These are phyloP conservation scores for Apamea crenata DNA, from an alignment of 2,888 invertebrate species.

Conservation along the genomic window DNA sequence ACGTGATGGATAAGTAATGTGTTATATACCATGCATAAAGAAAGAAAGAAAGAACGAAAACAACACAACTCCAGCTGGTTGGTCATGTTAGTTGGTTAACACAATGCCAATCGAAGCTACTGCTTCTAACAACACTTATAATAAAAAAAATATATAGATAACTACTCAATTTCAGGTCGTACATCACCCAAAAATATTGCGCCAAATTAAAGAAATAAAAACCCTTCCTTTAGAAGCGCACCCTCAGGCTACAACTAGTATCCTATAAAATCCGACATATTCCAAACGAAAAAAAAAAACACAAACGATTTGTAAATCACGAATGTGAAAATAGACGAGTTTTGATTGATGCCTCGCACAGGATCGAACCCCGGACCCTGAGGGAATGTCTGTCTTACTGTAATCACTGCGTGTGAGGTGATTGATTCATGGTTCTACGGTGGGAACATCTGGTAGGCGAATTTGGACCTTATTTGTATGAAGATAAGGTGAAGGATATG, in stretches of 20 bases:
- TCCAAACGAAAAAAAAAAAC: constrained; percentile 44
- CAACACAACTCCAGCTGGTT: no score
- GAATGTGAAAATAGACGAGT: constrained; percentile 77
- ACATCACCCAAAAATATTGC: constrained; percentile 48
- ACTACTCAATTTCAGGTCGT: constrained; percentile 50
- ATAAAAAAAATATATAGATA: not conserved
- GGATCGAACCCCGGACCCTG: constrained; percentile 74
- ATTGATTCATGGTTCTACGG: constrained; percentile 70
- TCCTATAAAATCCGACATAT: constrained; percentile 52
- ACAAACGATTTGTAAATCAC: constrained; percentile 65
- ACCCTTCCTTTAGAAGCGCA: constrained; percentile 23
- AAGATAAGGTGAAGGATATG: not conserved
- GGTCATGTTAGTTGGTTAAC: no score
- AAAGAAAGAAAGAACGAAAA: no score
- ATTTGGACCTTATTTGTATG: constrained; percentile 45
- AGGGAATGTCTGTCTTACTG: constrained; percentile 69
- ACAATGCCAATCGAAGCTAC: not conserved
- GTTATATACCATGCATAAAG: no score
- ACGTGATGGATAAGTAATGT: no score
- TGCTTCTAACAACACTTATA: no score
- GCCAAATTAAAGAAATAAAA: constrained; percentile 35
- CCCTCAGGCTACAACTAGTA: constrained; percentile 58
- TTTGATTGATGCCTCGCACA: constrained; percentile 82
- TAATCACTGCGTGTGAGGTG: constrained; percentile 73
- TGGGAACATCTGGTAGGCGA: constrained; percentile 11